Conservation (phyloP, 2,113 vertebrate species). For the Zapornia atra region DNA sequence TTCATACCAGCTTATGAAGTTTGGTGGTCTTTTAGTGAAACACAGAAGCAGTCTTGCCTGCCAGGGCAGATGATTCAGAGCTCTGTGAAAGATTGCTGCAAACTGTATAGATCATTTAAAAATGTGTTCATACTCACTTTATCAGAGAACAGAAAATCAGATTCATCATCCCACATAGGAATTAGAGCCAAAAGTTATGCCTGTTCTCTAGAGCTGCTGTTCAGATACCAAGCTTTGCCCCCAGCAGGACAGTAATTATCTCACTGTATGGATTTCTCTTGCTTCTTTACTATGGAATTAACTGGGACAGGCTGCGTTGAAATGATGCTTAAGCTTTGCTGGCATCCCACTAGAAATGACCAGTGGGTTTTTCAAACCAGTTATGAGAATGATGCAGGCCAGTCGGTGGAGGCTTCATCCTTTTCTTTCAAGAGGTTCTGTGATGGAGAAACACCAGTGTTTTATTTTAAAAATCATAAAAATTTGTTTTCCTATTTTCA, state of each 20-base stretch:
- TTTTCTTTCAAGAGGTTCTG: background rate
- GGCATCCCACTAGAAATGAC: background rate
- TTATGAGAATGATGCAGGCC: background rate
- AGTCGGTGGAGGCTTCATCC: background rate
- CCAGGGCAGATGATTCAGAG: background rate
- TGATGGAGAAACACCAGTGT: background rate
- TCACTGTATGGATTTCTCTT: background rate
- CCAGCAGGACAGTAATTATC: background rate
- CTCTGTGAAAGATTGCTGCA: background rate
- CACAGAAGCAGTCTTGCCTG: background rate
- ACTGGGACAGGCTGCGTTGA: background rate
- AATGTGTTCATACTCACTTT: background rate
- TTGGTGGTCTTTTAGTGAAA: background rate
- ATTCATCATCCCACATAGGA: accelerated
- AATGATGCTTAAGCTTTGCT: background rate
- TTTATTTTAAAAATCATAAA: background rate
- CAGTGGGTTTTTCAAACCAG: background rate
- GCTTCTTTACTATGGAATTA: background rate
- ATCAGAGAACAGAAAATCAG: background rate
- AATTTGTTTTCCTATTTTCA: background rate
- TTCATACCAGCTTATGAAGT: background rate
- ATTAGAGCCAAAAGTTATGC: background rate
- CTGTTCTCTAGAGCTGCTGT: background rate
- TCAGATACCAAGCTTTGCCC: background rate
- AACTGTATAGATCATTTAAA: background rate